Evolutionary conservation across 1,140 invertebrate species (phyloP).

Genomic region (Drosophila albomicans): DNA sequence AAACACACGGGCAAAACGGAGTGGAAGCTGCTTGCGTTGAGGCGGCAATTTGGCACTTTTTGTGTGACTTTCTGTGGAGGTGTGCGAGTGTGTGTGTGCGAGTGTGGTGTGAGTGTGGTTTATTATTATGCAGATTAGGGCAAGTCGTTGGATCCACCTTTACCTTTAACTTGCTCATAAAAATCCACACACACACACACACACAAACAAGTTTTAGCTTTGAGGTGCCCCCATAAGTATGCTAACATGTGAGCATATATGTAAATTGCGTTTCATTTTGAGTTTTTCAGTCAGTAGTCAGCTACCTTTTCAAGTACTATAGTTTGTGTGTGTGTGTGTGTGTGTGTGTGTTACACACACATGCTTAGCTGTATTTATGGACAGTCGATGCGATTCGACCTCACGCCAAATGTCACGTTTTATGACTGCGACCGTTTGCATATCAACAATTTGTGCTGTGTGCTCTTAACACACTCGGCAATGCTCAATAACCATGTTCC

Average conservation of each 20-base stretch:
- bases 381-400: slow-evolving; percentile 61
- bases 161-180: slow-evolving; percentile 58
- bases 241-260: slow-evolving; percentile 41
- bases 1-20: not conserved
- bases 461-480: slow-evolving; percentile 8
- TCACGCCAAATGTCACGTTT: slow-evolving; percentile 78
- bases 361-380: slow-evolving; percentile 51
- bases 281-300: slow-evolving; percentile 26
- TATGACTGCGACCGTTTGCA: slow-evolving; percentile 63
- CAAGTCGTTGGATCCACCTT: slow-evolving; percentile 65
- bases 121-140: slow-evolving; percentile 82
- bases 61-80: slow-evolving; percentile 30
- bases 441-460: slow-evolving; percentile 64
- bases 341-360: slow-evolving; percentile 8
- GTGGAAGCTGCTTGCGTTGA: slow-evolving; percentile 6
- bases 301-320: slow-evolving; percentile 57
- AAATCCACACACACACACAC: slow-evolving; percentile 41
- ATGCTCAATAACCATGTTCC: not conserved
- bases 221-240: not conserved
- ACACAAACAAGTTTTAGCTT: not conserved
- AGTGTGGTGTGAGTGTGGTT: slow-evolving; percentile 62
- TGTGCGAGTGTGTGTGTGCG: slow-evolving; percentile 16
- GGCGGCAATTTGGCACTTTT: slow-evolving; percentile 61
- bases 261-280: slow-evolving; percentile 75
- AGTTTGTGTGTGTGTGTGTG: not conserved